Base-by-base conservation (phyloP, 2,113 vertebrate species). In the Mobula birostris region DNA sequence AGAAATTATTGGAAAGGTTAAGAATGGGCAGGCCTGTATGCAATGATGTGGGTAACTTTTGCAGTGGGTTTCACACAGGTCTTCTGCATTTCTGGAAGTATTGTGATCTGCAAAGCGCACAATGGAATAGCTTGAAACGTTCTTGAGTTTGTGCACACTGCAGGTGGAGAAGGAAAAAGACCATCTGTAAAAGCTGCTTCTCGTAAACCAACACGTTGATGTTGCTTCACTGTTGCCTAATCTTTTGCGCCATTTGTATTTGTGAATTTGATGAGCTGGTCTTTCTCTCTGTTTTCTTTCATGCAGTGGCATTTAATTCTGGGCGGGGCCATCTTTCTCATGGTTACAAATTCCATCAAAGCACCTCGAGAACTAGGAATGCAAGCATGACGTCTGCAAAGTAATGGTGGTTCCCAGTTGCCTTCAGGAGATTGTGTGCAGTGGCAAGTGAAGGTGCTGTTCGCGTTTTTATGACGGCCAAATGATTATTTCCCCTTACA, bases 261-360 rank as follows among this genome's bases (percentile, higher is more conserved):
- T 88, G 61, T 68, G 61, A 66, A 90, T 90, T 90, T 90, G 58
- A 88, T 88, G 61, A 32, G 85, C 61, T 90, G 61, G 61, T 90
- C 15, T 66, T 90, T 90, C 29, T 90, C 29, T 87, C 40, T 58
- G 72, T 48, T 94, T 95, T 95, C 97, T 96, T 96, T 97, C 96
- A 97, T 97, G 95, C 98, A 98, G 98, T 98, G 98, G 98, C 98
- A 98, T 98, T 97, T 98, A 97, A 98, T 98, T 97, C 97, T 98
- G 95, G 98, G 98, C 97, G 98, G 98, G 95, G 98, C 98, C 94
- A 97, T 98, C 97, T 98, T 98, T 97, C 98, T 98, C 97, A 98
- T 98, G 96, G 97, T 96, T 96, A 97, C 96, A 97, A 98, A 96
- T 97, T 97, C 97, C 94, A 96, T 97, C 96, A 96, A 97, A 96